These are phyloP conservation scores for Mythimna albipuncta DNA, from an alignment of 2,888 invertebrate species.

Conservation along the genomic window DNA sequence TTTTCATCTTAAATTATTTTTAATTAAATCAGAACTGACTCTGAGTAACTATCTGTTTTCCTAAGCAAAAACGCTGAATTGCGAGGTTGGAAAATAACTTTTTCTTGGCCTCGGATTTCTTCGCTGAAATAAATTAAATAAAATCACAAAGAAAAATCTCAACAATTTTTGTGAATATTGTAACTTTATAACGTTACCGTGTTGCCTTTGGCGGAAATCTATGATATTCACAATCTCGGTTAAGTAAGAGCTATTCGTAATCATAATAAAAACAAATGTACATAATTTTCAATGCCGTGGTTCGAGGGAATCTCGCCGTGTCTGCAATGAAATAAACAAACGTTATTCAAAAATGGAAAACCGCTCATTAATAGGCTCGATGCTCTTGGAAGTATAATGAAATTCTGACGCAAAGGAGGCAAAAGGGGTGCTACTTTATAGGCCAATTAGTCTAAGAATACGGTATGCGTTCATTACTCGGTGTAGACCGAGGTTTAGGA, in stretches of 20 bases:
- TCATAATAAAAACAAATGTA: constrained; percentile 33
- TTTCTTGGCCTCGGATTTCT: constrained; percentile 53
- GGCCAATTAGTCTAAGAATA: constrained; percentile 81
- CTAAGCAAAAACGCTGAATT: constrained; percentile 55
- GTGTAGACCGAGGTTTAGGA: constrained; percentile 71
- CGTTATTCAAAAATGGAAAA: constrained; percentile 48
- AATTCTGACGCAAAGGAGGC: constrained; percentile 70
- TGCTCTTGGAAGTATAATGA: constrained; percentile 71
- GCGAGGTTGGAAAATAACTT: constrained; percentile 56
- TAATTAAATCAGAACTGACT: constrained; percentile 24
- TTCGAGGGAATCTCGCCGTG: constrained; percentile 20
- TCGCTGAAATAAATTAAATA: constrained; percentile 51
- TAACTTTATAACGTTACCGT: constrained; percentile 37
- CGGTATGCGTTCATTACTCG: constrained; percentile 78
- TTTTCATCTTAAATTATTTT: constrained; percentile 13
- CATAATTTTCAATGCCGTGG: constrained; percentile 20
- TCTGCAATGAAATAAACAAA: constrained; percentile 41
- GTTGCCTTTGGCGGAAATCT: constrained; percentile 28
- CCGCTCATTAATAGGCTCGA: constrained; percentile 51
- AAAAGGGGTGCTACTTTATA: constrained; percentile 77
- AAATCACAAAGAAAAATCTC: constrained; percentile 41
- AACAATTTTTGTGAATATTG: constrained; percentile 40
- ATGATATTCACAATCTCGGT: constrained; percentile 20
- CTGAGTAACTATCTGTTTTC: constrained; percentile 51
- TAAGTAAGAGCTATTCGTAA: constrained; percentile 1